phyloP scores from a whole-genome alignment of 2,113 vertebrate species.

The Cynocephalus volans region DNA sequence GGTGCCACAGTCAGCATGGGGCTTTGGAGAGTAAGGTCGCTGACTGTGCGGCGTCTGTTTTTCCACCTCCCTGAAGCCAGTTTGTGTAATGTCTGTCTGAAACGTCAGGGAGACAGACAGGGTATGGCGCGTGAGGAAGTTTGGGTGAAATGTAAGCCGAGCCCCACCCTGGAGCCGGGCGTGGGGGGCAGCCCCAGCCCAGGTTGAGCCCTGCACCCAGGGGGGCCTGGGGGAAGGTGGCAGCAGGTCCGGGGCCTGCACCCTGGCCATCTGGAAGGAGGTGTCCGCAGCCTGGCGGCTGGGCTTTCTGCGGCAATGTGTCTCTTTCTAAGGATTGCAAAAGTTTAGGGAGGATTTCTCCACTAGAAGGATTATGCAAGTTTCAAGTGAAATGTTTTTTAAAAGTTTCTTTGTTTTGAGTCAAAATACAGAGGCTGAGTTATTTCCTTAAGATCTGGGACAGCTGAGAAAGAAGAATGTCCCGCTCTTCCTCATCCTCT shows the following conservation, averaged over 20 bases:
- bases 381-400: constrained; percentile 89
- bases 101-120: constrained; percentile 90
- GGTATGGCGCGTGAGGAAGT: constrained; percentile 89
- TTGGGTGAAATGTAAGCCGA: constrained; percentile 87
- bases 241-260: constrained; percentile 17
- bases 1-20: constrained; percentile 44
- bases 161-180: constrained; percentile 71
- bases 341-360: constrained; percentile 87
- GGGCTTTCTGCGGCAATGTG: constrained; percentile 84
- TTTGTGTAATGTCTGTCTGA: constrained; percentile 91
- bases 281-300: constrained; percentile 1
- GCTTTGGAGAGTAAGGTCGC: constrained; percentile 84
- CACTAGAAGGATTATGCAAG: constrained; percentile 89
- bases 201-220: background rate
- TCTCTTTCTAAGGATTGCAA: constrained; percentile 90
- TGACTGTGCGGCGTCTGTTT: constrained; percentile 84
- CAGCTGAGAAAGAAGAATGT: constrained; percentile 52
- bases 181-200: constrained; percentile 14
- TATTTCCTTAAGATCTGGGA: constrained; percentile 81
- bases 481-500: accelerated
- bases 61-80: constrained; percentile 85
- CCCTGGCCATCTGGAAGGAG: constrained; percentile 73
- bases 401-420: constrained; percentile 87
- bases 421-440: constrained; percentile 81
- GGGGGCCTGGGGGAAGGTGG: constrained; percentile 33